These are phyloP conservation scores for Geococcyx californianus DNA, from an alignment of 2,113 vertebrate genomes.

Conservation along the genomic window DNA sequence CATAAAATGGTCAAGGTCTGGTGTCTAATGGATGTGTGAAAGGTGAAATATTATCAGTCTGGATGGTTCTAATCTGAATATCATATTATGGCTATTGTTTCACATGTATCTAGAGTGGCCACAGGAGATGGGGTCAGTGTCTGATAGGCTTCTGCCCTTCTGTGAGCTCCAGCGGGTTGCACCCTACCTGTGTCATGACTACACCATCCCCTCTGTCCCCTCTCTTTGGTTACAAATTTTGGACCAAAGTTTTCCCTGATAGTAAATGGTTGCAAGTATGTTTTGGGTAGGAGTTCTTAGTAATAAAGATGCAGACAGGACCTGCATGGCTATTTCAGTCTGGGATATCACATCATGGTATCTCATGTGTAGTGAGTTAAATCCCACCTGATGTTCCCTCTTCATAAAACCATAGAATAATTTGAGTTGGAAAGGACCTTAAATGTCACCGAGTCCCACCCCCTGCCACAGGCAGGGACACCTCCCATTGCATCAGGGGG, in stretches of 20 bases:
- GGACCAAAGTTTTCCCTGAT: neutral
- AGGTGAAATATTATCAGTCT: neutral
- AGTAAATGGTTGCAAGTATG: neutral
- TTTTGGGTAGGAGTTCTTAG: neutral
- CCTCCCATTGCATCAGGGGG: too few relatives aligned
- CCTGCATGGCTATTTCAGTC: neutral
- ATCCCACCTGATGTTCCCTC: neutral
- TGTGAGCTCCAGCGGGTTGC: neutral
- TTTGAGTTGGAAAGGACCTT: too few relatives aligned
- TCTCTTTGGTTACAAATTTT: neutral
- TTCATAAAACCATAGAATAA: too few relatives aligned
- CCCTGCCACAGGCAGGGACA: too few relatives aligned
- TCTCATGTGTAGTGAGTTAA: neutral
- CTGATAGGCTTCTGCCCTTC: neutral
- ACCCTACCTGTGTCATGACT: fast-evolving
- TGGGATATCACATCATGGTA: neutral
- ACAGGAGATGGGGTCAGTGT: neutral
- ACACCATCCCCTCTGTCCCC: neutral
- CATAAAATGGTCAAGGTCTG: neutral
- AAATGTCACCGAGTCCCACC: too few relatives aligned
- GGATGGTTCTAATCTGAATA: neutral
- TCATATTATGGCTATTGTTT: neutral
- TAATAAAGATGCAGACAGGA: neutral
- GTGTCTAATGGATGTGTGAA: neutral
- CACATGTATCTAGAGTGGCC: neutral